phyloP scores from a whole-genome alignment of 2,888 invertebrate species.

The Mycalesis mineus region DNA sequence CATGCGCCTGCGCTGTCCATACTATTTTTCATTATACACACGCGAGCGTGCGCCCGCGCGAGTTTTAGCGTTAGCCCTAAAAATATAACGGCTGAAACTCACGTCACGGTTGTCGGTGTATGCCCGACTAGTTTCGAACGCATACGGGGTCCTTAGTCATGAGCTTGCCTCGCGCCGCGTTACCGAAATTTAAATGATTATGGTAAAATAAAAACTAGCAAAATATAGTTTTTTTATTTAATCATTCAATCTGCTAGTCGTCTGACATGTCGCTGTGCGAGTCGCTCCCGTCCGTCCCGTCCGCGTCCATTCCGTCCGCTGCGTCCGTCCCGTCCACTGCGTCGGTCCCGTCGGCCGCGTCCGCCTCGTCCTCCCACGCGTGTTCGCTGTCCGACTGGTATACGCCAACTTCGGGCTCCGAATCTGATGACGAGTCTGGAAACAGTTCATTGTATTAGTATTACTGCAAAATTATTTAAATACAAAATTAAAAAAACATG shows the following conservation, averaged over 20 bases:
- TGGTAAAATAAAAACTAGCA: neutral
- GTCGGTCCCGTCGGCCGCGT: conserved; percentile 31
- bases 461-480: neutral
- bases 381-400: conserved; percentile 55
- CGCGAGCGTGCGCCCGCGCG: no score
- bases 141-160: no score
- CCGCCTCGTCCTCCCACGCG: conserved; percentile 47
- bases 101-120: no score
- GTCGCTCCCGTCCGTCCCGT: no score
- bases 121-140: no score
- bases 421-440: conserved; percentile 64
- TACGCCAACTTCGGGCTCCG: conserved; percentile 54
- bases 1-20: no score
- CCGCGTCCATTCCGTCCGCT: conserved; percentile 51
- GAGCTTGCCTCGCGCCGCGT: no score
- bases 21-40: no score
- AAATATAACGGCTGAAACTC: no score
- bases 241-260: conserved; percentile 44
- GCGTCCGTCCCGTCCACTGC: conserved; percentile 48
- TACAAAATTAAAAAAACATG: neutral
- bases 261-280: conserved; percentile 33
- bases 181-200: no score
- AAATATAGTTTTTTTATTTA: neutral
- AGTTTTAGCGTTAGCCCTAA: no score
- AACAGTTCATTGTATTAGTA: neutral